phyloP scores from a whole-genome alignment of 2,797 vertebrate genomes.

The Lophura swinhoii region DNA sequence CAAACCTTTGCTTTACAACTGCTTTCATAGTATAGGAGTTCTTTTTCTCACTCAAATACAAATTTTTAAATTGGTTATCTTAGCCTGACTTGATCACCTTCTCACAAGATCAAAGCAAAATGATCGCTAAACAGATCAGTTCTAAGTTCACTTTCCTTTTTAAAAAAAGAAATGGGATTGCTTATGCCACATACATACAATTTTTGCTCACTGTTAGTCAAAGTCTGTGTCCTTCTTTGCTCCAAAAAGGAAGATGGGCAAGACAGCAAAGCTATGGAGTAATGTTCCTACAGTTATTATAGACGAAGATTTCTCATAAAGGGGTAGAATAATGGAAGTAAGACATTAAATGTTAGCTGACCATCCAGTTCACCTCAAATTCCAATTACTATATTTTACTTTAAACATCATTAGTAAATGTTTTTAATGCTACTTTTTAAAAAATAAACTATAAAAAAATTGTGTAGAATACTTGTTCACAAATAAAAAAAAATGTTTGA shows the following conservation, averaged over 20 bases:
- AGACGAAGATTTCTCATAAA: neutral
- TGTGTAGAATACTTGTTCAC: neutral
- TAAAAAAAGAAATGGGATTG: neutral
- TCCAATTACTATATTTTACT: neutral
- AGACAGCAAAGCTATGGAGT: neutral
- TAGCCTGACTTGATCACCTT: neutral
- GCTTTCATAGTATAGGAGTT: neutral
- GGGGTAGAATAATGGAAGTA: neutral
- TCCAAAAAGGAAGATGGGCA: neutral
- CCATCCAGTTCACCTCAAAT: neutral
- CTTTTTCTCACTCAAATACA: neutral
- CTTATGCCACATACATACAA: neutral
- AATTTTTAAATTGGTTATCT: neutral
- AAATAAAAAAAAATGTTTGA: neutral
- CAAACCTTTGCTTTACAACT: neutral
- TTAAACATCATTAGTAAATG: neutral
- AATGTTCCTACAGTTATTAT: neutral
- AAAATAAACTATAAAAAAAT: neutral
- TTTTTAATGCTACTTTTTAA: neutral
- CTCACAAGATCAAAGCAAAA: neutral
- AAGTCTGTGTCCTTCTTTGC: neutral
- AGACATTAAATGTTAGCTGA: neutral
- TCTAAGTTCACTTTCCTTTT: neutral
- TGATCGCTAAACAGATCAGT: neutral
- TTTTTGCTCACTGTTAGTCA: accelerated